Percentiles rank a stretch among this genome's conserved stretches.
Evolutionary conservation across 1,140 invertebrate genomes (phyloP).

Genomic region (Temnothorax nylanderi): DNA sequence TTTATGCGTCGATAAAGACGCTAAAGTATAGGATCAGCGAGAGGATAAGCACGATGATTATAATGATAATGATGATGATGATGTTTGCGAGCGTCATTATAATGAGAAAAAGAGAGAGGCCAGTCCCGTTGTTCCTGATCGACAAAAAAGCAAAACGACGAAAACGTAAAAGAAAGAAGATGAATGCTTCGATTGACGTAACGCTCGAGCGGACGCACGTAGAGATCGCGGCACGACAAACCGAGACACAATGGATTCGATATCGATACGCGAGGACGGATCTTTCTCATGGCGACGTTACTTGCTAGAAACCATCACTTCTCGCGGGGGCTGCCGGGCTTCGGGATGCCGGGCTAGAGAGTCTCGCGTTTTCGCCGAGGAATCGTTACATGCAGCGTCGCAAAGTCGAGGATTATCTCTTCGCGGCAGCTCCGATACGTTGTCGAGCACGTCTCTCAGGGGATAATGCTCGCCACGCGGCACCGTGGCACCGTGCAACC

Average conservation of each 20-base stretch:
- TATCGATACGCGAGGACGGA: neutral
- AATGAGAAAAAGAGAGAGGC: neutral
- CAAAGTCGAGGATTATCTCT: conserved; percentile 46
- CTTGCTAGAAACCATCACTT: neutral
- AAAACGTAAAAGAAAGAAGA: neutral
- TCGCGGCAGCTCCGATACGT: conserved; percentile 10
- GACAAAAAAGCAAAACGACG: neutral
- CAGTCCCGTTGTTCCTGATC: neutral
- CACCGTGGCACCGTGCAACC: neutral
- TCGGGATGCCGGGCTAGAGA: neutral
- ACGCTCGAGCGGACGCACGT: conserved; percentile 2
- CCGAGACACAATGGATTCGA: conserved; percentile 12
- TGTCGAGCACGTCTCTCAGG: neutral
- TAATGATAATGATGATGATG: conserved; percentile 25
- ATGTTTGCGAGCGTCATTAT: conserved; percentile 32
- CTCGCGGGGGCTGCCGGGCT: neutral
- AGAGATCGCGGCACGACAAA: conserved; percentile 12
- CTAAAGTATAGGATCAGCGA: neutral
- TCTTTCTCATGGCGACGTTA: neutral
- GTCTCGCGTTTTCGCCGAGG: neutral
- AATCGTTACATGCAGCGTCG: conserved; percentile 15
- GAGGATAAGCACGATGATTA: conserved; percentile 32
- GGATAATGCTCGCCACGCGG: conserved; percentile 46
- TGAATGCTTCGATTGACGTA: neutral
- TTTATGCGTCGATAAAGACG: neutral